phyloP scores from a whole-genome alignment of 2,113 vertebrate genomes.

The Lethenteron reissneri region DNA sequence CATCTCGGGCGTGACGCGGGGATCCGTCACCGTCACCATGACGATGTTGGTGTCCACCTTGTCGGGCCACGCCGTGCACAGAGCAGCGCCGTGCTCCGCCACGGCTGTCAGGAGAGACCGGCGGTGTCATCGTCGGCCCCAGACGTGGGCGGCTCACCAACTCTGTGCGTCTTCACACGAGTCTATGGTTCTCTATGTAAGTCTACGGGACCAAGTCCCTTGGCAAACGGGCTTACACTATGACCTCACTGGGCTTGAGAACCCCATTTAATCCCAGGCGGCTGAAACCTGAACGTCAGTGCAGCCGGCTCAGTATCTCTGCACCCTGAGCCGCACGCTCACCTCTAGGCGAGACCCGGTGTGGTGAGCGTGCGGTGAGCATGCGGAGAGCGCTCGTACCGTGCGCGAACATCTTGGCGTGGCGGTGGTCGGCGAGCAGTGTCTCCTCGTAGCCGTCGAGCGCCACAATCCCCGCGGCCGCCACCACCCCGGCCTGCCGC shows the following conservation, averaged over 20 bases:
- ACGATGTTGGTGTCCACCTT: slow-evolving; percentile 44
- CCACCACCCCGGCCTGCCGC: slow-evolving; percentile 38
- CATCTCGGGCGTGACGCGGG: slow-evolving; percentile 15
- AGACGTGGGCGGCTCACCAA: rapidly evolving
- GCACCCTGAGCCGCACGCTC: background rate
- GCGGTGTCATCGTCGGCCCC: rapidly evolving
- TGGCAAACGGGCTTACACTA: no score
- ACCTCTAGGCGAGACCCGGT: background rate
- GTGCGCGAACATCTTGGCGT: slow-evolving; percentile 32
- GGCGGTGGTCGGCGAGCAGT: slow-evolving; percentile 34
- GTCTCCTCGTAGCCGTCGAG: slow-evolving; percentile 20
- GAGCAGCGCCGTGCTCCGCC: slow-evolving; percentile 17
- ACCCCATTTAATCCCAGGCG: background rate
- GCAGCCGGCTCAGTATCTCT: background rate
- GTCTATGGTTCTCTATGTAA: no score
- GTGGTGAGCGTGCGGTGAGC: background rate
- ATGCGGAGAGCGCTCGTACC: slow-evolving; percentile 18
- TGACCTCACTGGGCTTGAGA: background rate
- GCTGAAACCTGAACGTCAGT: background rate
- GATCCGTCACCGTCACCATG: slow-evolving; percentile 17
- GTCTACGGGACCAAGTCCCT: no score
- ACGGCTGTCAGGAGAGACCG: slow-evolving; percentile 13
- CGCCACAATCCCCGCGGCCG: slow-evolving; percentile 33
- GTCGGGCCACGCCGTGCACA: slow-evolving; percentile 24
- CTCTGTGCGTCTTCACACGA: background rate